These are phyloP conservation scores for Porites rus DNA, from an alignment of 92 coral and sea anemone genomes.

Conservation along the genomic window DNA sequence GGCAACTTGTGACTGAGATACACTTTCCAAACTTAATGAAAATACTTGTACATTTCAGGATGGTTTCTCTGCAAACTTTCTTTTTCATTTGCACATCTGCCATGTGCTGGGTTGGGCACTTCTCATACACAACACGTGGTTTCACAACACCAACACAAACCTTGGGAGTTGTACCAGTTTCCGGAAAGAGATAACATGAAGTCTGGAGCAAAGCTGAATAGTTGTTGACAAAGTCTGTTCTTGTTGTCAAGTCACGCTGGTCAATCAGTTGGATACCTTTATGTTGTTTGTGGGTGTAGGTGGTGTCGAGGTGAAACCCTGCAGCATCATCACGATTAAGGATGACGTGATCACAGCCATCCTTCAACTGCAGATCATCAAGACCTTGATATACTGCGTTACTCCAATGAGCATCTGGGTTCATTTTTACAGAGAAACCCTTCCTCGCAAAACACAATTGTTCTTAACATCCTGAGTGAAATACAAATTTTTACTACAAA, in stretches of 20 bases:
- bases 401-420: conserved; percentile 69
- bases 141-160: conserved; percentile 74
- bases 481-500: too few relatives aligned
- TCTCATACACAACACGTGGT: conserved; percentile 48
- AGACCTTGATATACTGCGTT: conserved; percentile 48
- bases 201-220: conserved; percentile 56
- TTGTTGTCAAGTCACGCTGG: conserved; percentile 40
- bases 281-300: conserved; percentile 46
- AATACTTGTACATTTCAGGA: conserved; percentile 28
- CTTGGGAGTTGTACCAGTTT: conserved; percentile 57
- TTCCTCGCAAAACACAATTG: conserved; percentile 11
- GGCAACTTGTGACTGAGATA: conserved; percentile 25
- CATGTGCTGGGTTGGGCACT: conserved; percentile 67
- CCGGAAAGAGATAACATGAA: conserved; percentile 58
- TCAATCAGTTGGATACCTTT: conserved; percentile 33
- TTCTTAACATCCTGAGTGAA: too few relatives aligned
- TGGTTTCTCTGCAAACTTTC: conserved; percentile 28
- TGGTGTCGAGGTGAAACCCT: conserved; percentile 45
- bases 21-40: conserved; percentile 34
- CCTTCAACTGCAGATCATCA: conserved; percentile 35
- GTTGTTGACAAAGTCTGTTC: conserved; percentile 50
- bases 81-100: conserved; percentile 57
- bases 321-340: conserved; percentile 57
- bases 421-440: conserved; percentile 64
- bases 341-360: conserved; percentile 41